Conservation (phyloP, 1,140 invertebrate genomes). For the Saxidomus purpurata region DNA sequence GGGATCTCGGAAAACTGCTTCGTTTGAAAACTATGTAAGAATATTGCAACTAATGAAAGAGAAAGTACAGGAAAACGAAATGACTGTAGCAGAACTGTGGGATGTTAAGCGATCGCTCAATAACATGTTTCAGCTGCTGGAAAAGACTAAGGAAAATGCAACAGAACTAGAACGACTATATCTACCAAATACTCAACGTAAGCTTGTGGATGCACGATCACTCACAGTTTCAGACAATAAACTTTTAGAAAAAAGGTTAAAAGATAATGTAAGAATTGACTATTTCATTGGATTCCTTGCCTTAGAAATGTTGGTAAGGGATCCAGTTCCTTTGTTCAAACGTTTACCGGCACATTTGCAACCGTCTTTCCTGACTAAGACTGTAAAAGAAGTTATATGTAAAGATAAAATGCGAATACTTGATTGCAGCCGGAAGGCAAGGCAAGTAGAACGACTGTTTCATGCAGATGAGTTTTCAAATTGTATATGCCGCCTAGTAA, state of each 20-base stretch:
- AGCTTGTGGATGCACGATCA: background rate
- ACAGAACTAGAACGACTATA: background rate
- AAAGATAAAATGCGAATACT: background rate
- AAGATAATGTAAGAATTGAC: background rate
- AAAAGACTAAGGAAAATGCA: background rate
- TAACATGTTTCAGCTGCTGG: background rate
- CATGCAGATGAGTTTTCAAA: background rate
- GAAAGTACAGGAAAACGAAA: constrained; percentile 46
- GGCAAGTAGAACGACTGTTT: background rate
- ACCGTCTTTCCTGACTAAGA: background rate
- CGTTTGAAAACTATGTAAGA: constrained; percentile 18
- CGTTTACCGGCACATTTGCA: background rate
- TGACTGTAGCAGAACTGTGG: constrained; percentile 26
- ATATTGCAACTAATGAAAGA: constrained; percentile 6
- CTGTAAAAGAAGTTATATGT: background rate
- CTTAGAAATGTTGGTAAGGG: background rate
- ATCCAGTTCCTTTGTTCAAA: background rate
- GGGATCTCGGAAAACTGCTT: constrained; percentile 64
- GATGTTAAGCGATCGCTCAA: background rate
- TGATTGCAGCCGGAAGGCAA: background rate
- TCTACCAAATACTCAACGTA: background rate
- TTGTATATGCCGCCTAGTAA: background rate
- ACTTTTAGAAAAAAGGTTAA: background rate
- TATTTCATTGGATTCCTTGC: background rate
- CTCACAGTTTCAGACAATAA: constrained; percentile 29